Percentiles rank a stretch among this genome's conserved stretches.
phyloP scores from a whole-genome alignment of 2,888 invertebrate species.

The Stenichneumon culpator region DNA sequence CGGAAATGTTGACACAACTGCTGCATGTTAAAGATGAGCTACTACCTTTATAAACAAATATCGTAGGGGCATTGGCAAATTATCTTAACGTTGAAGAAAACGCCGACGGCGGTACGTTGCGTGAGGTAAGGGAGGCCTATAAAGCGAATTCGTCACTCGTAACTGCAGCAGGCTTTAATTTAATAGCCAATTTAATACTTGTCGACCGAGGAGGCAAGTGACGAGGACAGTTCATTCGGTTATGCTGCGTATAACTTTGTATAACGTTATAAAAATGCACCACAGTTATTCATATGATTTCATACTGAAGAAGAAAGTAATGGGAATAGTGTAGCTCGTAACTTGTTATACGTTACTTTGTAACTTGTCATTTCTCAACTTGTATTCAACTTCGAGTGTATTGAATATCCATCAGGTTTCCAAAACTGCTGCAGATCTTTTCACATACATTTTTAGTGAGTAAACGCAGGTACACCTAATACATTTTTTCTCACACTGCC shows the following conservation, averaged over 20 bases:
- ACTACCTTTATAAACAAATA: neutral
- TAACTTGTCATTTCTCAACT: too few relatives aligned
- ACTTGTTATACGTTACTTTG: neutral
- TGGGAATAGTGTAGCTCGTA: neutral
- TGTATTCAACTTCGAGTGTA: too few relatives aligned
- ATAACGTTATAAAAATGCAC: conserved; percentile 27
- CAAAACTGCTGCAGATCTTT: too few relatives aligned
- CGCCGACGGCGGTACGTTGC: neutral
- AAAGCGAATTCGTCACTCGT: conserved; percentile 53
- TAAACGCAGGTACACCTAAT: too few relatives aligned
- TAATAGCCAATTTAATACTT: conserved; percentile 55
- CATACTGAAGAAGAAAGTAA: conserved; percentile 5
- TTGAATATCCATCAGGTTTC: too few relatives aligned
- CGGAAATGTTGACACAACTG: neutral
- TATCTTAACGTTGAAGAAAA: neutral
- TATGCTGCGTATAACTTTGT: conserved; percentile 44
- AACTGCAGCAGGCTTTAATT: conserved; percentile 52
- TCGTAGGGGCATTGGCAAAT: neutral
- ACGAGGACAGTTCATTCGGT: conserved; percentile 31
- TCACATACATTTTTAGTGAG: too few relatives aligned
- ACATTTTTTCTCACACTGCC: too few relatives aligned
- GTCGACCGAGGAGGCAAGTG: conserved; percentile 20
- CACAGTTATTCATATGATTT: conserved; percentile 37
- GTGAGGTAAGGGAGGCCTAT: conserved; percentile 14
- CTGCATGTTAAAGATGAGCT: neutral